These are phyloP conservation scores for Nipponacmea schrenckii DNA, from an alignment of 2,888 invertebrate genomes.

Conservation along the genomic window DNA sequence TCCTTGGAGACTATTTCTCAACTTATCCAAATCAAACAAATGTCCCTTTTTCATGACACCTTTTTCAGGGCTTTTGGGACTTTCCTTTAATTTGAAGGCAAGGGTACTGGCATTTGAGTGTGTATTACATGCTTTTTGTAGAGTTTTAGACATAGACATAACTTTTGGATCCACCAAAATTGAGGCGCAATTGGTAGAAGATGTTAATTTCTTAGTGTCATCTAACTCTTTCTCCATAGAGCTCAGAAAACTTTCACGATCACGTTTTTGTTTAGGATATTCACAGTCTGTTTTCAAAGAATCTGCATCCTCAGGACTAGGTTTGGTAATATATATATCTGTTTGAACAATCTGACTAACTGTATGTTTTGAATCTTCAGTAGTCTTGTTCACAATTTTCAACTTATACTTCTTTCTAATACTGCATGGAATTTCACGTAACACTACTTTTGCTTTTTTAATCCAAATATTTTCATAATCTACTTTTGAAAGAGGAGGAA, in stretches of 20 bases:
- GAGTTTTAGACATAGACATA: constrained; percentile 16
- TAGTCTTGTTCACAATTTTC: too few species aligned
- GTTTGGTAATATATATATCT: too few species aligned
- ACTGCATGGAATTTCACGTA: neutral
- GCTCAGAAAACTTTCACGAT: neutral
- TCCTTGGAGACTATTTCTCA: constrained; percentile 18
- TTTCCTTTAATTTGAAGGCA: neutral
- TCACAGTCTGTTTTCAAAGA: too few species aligned
- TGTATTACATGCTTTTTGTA: constrained; percentile 15
- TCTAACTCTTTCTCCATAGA: neutral
- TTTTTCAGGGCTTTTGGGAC: neutral
- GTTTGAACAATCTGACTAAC: too few species aligned
- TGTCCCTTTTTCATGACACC: constrained; percentile 6
- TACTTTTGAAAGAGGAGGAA: neutral
- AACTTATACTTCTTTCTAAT: too few species aligned
- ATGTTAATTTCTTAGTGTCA: neutral
- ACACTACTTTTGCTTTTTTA: neutral
- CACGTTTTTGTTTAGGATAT: neutral
- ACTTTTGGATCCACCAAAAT: constrained; percentile 20
- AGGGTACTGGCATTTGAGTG: constrained; percentile 9
- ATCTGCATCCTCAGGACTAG: too few species aligned
- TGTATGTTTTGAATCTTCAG: too few species aligned
- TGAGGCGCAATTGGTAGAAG: neutral
- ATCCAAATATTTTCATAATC: neutral
- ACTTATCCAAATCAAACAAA: constrained; percentile 18